Evolutionary conservation across 2,888 invertebrate genomes (phyloP), one percentile per base, ranked within the genome.

Genomic region (Eristalis arbustorum): DNA sequence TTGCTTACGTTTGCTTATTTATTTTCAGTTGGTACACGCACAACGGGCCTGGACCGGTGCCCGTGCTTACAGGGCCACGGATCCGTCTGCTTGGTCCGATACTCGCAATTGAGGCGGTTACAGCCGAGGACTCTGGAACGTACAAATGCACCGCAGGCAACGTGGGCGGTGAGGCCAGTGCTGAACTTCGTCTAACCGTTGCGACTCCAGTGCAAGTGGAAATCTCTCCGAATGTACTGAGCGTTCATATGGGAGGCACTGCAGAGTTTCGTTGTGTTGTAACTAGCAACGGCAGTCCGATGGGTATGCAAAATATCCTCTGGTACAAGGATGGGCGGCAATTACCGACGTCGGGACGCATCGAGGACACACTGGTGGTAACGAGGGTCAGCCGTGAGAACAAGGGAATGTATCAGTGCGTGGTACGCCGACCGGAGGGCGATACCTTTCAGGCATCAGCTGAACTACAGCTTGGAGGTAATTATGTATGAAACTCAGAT

Each of bases 361-460:
- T 95, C 84, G 93, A 94, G 69, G 96, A 96, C 89, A 94, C 95
- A 49, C 91, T 96, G 72, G 93, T 95, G 71, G 94, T 96, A 89
- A 94, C 94, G 88, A 95, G 95, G 78, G 96, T 96, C 59, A 95
- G 95, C 56, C 93, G 96, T 72, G 96, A 96, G 90, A 96, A 96
- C 91, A 94, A 95, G 81, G 96, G 96, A 89, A 96, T 96, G 95
- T 96, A 96, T 91, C 96, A 96, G 91, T 96, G 96, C 91, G 94
- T 96, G 85, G 96, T 95, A 8, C 93, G 96, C 84, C 93, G 96
- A 88, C 94, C 95, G 40, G 96, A 96, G 91, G 96, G 96, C 18
- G 96, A 96, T 90, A 96, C 96, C 2, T 96, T 96, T 31, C 96
- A 96, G 91, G 96, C 96, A 10, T 94, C 96, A 0, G 96, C 96